These are phyloP conservation scores for Brachypodius melanocephalos DNA, from an alignment of 2,113 vertebrate species.

Conservation along the genomic window DNA sequence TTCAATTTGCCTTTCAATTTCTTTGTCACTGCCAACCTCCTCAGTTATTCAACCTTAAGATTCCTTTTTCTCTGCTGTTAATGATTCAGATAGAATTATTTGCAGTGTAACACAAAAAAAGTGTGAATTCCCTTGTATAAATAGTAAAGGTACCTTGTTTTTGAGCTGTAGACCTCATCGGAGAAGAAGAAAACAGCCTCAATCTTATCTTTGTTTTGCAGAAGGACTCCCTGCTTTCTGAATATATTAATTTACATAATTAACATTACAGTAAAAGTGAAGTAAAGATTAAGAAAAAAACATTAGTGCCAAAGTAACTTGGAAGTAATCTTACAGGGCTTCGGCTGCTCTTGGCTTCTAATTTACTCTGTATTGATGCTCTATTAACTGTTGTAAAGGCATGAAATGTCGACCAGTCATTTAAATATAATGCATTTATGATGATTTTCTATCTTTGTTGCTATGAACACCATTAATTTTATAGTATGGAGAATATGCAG, in stretches of 20 bases:
- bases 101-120: not conserved
- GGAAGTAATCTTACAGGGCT: not conserved
- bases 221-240: not conserved
- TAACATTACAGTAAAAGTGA: not conserved
- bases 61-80: not conserved
- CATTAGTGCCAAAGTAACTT: not conserved
- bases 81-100: not conserved
- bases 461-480: not conserved
- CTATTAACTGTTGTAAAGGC: not conserved
- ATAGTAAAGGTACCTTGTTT: not conserved
- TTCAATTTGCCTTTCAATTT: not conserved
- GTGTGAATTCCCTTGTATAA: not conserved
- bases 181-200: not conserved
- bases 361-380: not conserved
- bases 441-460: not conserved
- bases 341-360: not conserved
- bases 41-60: not conserved
- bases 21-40: not conserved
- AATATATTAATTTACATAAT: not conserved
- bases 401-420: not conserved
- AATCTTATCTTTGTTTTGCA: not conserved
- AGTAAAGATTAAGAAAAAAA: not conserved
- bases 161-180: not conserved
- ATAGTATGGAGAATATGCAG: not conserved
- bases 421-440: not conserved